Base-by-base conservation (phyloP, 2,888 invertebrate species). In the Micropterix aruncella region DNA sequence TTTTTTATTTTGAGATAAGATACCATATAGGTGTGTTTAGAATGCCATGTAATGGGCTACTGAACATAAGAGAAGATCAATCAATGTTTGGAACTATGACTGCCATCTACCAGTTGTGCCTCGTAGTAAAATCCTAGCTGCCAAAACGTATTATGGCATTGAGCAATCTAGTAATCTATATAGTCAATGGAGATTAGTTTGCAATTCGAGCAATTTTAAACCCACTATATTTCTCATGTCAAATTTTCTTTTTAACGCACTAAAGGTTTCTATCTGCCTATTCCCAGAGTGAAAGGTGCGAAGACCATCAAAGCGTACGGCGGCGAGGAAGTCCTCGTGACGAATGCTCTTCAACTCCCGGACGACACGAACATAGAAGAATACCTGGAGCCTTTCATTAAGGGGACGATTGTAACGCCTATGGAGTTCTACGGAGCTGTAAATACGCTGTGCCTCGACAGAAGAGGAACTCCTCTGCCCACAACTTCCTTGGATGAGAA, bases 341-440 rank as follows among this genome's bases (percentile, higher is more conserved):
- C 84, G 38, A 91, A 90, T 70, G 89, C 91, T 1, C 66, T 77
- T 1, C 64, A 80, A 47, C 74, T 86, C 56, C 91, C 91, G 0
- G 77, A 83, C 40, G 58, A 65, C 2, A 51, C 61, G 2, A 74
- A 79, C 52, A 80, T 91, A 43, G 74, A 70, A 27, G 83, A 88
- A 62, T 83, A 80, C 57, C 82, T 76, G 56, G 95, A 96, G 60
- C 95, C 95, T 1, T 77, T 88, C 61, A 86, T 94, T 1, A 64
- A 79, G 54, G 92, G 88, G 41, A 94, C 93, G 2, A 85, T 96
- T 47, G 89, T 96, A 55, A 82, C 88, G 1, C 95, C 95, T 43
- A 79, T 75, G 19, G 72, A 79, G 51, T 86, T 80, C 60, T 62
- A 86, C 12, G 84, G 85, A 0, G 62, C 75, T 2, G 72, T 89